Evolutionary conservation across 1,140 invertebrate genomes (phyloP).

Genomic region (Sycophila sp.): DNA sequence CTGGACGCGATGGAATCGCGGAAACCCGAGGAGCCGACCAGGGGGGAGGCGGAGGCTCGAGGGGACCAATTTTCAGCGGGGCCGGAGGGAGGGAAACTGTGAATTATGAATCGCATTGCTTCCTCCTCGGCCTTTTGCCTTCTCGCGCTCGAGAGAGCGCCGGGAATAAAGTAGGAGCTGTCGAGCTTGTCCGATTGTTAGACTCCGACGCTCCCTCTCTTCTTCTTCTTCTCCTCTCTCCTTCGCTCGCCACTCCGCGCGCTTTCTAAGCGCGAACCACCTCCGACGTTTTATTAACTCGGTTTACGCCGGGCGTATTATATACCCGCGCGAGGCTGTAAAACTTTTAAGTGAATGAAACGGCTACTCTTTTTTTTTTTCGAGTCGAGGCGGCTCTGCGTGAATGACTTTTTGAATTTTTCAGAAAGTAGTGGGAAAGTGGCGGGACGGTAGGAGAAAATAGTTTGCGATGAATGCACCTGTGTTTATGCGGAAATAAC

Average conservation of each 20-base stretch:
- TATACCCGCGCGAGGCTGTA: too few relatives aligned
- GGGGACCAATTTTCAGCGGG: constrained; percentile 39
- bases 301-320: neutral
- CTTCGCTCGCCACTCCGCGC: too few relatives aligned
- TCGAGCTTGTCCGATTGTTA: constrained; percentile 11
- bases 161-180: constrained; percentile 17
- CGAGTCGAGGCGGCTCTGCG: too few relatives aligned
- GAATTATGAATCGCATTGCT: constrained; percentile 36
- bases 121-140: neutral
- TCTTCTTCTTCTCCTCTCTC: too few relatives aligned
- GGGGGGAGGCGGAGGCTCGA: neutral
- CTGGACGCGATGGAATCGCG: constrained; percentile 25
- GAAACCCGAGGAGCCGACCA: neutral
- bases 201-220: neutral
- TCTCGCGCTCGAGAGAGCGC: neutral
- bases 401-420: too few relatives aligned
- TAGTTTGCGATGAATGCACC: too few relatives aligned
- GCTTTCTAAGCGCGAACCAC: too few relatives aligned
- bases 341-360: too few relatives aligned
- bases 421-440: too few relatives aligned
- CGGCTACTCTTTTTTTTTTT: too few relatives aligned
- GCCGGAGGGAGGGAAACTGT: constrained; percentile 13
- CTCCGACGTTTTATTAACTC: constrained; percentile 25
- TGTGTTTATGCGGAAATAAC: too few relatives aligned
- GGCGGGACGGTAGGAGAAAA: too few relatives aligned